phyloP scores from a whole-genome alignment of 1,140 invertebrate genomes.

The Artemia franciscana region DNA sequence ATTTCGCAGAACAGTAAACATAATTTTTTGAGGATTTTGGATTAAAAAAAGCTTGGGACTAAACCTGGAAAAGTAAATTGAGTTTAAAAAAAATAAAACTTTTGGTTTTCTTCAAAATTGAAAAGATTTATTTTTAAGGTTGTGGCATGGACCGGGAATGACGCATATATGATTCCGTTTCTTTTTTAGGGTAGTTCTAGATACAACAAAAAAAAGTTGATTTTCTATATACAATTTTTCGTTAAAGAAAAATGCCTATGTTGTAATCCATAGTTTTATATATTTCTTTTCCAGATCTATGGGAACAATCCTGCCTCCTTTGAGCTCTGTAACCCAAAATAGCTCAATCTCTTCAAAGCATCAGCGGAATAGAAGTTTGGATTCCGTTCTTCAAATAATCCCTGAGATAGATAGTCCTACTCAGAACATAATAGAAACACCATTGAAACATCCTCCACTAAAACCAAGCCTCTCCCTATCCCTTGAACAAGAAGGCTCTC shows the following conservation, averaged over 20 bases:
- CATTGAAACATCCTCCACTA: slow-evolving; percentile 7
- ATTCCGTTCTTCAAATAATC: slow-evolving; percentile 34
- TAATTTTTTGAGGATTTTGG: too few relatives aligned
- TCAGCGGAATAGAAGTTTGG: slow-evolving; percentile 62
- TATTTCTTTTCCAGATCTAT: slow-evolving; percentile 33
- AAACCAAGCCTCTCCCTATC: slow-evolving; percentile 7
- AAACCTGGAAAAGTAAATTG: too few relatives aligned
- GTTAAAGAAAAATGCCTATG: too few relatives aligned
- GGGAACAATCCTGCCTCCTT: slow-evolving; percentile 46
- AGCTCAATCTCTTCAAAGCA: slow-evolving; percentile 30
- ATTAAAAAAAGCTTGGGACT: too few relatives aligned
- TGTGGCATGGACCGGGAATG: slow-evolving; percentile 3
- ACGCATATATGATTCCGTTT: slow-evolving; percentile 5
- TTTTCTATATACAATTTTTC: too few relatives aligned
- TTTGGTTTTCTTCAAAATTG: not conserved
- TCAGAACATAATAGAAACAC: slow-evolving; percentile 11
- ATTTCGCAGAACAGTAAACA: too few relatives aligned
- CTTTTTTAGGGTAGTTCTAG: slow-evolving; percentile 6
- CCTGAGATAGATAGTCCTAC: slow-evolving; percentile 11
- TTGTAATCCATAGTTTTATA: slow-evolving; percentile 4
- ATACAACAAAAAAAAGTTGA: slow-evolving; percentile 1
- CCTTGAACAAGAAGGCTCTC: slow-evolving; percentile 1
- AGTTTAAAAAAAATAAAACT: too few relatives aligned
- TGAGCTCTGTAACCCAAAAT: slow-evolving; percentile 28
- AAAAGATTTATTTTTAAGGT: not conserved